A percentile compares a stretch with the other conserved stretches of the same genome.
Conservation (phyloP, 1,140 invertebrate genomes). For the Penaeus vannamei region DNA sequence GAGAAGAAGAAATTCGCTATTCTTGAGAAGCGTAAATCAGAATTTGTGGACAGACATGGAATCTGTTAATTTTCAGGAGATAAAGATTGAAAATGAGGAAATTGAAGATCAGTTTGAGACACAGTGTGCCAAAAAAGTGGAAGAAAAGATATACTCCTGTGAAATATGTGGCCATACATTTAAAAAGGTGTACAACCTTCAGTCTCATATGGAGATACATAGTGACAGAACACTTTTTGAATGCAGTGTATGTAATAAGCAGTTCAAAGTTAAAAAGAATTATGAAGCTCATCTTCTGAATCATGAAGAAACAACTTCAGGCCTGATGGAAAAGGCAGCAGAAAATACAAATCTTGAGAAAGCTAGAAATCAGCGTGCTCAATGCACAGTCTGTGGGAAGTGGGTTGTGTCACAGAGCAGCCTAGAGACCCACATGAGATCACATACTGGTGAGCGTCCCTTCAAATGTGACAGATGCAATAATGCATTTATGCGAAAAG, state of each 20-base stretch:
- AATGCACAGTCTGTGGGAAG: conserved; percentile 88
- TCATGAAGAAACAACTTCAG: conserved; percentile 2
- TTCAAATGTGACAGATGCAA: conserved; percentile 87
- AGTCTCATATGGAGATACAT: conserved; percentile 26
- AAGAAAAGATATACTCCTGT: conserved; percentile 5
- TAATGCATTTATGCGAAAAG: conserved; percentile 78
- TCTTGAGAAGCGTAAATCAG: neutral
- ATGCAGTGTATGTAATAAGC: conserved; percentile 32
- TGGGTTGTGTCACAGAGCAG: conserved; percentile 92
- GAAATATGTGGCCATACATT: conserved; percentile 31
- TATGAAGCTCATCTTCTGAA: conserved; percentile 23
- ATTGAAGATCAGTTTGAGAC: neutral
- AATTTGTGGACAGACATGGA: neutral
- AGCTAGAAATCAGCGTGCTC: neutral
- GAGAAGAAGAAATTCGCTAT: neutral
- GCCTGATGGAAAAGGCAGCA: neutral
- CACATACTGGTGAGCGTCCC: conserved; percentile 88
- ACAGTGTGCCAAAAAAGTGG: neutral
- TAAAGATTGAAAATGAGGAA: conserved; percentile 14
- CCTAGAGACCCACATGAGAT: conserved; percentile 89
- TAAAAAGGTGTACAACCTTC: conserved; percentile 21
- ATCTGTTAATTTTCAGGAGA: neutral
- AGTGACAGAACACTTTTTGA: conserved; percentile 14
- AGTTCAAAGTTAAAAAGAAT: conserved; percentile 43
- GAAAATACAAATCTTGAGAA: neutral